These are phyloP conservation scores for Cryptotis parvus DNA, from an alignment of 2,113 vertebrate genomes.

Conservation along the genomic window DNA sequence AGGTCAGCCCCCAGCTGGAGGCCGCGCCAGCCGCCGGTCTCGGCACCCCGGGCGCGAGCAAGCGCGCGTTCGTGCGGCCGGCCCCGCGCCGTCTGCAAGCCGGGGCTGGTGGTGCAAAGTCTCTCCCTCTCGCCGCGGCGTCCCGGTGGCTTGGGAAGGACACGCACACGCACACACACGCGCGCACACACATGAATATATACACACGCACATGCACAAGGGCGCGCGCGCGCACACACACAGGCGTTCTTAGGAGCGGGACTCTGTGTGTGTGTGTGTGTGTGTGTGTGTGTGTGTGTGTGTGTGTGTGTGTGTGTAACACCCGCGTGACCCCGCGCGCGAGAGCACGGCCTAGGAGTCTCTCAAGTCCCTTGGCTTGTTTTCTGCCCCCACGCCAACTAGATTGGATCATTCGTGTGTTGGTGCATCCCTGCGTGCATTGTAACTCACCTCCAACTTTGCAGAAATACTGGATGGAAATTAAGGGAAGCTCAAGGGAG, in stretches of 20 bases:
- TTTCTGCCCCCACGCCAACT: too few species aligned
- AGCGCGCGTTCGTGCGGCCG: conserved; percentile 28
- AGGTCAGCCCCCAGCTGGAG: conserved; percentile 66
- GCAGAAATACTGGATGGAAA: background rate
- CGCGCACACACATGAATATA: background rate
- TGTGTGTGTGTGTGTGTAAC: background rate
- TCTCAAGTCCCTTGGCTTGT: too few species aligned
- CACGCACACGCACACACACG: background rate
- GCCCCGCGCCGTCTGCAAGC: background rate
- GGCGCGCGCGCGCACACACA: too few species aligned
- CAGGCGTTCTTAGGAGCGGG: background rate
- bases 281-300: background rate
- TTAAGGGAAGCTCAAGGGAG: too few species aligned
- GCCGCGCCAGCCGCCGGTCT: conserved; percentile 47
- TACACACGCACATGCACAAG: background rate
- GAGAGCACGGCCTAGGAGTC: too few species aligned
- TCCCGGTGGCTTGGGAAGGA: conserved; percentile 35
- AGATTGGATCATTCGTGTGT: background rate
- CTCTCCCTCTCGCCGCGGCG: background rate
- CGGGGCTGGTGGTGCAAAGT: conserved; percentile 55
- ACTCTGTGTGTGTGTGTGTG: background rate
- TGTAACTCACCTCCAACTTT: conserved; percentile 38
- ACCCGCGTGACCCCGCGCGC: too few species aligned
- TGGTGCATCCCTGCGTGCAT: background rate
- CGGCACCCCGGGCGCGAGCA: background rate